Conservation (phyloP, 2,888 invertebrate genomes). For the Thelaira solivaga region DNA sequence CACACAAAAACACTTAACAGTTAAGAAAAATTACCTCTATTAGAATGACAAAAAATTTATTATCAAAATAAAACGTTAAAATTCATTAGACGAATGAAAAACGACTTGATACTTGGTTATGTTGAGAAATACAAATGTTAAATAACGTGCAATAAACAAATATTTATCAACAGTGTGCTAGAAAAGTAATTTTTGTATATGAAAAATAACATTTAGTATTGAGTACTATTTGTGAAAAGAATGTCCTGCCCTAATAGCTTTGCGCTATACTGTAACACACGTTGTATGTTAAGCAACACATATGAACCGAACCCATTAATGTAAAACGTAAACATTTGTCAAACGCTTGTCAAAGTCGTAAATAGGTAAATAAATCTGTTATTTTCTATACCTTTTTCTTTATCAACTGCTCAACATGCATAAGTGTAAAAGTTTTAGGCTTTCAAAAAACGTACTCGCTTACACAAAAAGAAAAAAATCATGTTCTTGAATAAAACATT, state of each 20-base stretch:
- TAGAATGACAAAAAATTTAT: constrained; percentile 43
- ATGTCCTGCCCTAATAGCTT: not conserved
- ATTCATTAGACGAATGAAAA: constrained; percentile 52
- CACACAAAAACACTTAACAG: not conserved
- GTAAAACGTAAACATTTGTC: constrained; percentile 69
- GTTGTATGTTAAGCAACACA: not conserved
- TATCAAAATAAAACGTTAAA: constrained; percentile 52
- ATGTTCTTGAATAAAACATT: too few relatives aligned
- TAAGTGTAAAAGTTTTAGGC: too few relatives aligned
- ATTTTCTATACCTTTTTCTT: constrained; percentile 18
- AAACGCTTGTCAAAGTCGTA: constrained; percentile 70
- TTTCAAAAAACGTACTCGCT: too few relatives aligned
- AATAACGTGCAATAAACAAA: constrained; percentile 18
- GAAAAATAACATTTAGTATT: not conserved
- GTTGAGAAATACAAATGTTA: not conserved
- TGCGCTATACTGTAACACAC: not conserved
- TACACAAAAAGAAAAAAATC: too few relatives aligned
- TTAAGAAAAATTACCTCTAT: constrained; percentile 38
- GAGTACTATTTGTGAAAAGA: too few relatives aligned
- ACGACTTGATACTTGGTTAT: not conserved
- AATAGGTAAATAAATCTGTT: constrained; percentile 66
- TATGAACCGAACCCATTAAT: constrained; percentile 36
- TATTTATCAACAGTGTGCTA: not conserved
- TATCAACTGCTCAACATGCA: too few relatives aligned
- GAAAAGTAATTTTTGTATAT: not conserved